A percentile compares a stretch with the other conserved stretches of the same genome.
Evolutionary conservation across 1,140 invertebrate species (phyloP).

Genomic region (Kradibia gibbosae): DNA sequence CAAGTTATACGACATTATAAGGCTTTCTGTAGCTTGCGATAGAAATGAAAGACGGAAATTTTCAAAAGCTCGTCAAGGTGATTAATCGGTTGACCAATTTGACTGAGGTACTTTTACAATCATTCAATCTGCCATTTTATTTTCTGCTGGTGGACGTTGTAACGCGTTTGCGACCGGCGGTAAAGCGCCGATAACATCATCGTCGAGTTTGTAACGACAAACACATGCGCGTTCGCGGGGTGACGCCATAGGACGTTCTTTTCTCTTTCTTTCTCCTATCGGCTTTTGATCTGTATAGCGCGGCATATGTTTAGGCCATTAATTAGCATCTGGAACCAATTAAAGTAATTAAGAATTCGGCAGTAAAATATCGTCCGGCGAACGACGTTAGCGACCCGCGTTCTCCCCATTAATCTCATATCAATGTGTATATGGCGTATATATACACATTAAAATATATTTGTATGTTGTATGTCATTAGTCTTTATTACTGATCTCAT

Average conservation of each 20-base stretch:
- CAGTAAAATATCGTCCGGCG: conserved; percentile 62
- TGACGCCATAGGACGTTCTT: conserved; percentile 24
- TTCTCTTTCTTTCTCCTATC: conserved; percentile 56
- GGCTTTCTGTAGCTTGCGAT: neutral
- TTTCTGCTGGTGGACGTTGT: conserved; percentile 20
- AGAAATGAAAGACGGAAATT: conserved; percentile 11
- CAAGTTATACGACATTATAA: neutral
- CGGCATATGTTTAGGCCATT: conserved; percentile 69
- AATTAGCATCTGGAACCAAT: conserved; percentile 71
- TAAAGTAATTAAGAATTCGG: conserved; percentile 69
- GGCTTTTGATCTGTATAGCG: conserved; percentile 61
- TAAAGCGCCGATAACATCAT: conserved; percentile 61
- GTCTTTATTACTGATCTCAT: conserved; percentile 47
- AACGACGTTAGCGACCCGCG: conserved; percentile 41
- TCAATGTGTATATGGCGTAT: conserved; percentile 21
- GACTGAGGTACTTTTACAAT: conserved; percentile 36
- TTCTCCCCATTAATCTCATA: conserved; percentile 48
- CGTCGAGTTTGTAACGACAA: conserved; percentile 66
- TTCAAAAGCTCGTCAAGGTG: conserved; percentile 23
- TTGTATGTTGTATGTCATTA: conserved; percentile 1
- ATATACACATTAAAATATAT: neutral
- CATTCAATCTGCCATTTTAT: conserved; percentile 45
- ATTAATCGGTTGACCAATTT: conserved; percentile 45
- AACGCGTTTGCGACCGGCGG: conserved; percentile 30
- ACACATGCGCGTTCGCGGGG: conserved; percentile 61